phyloP scores from a whole-genome alignment of 2,113 vertebrate genomes.

The Tetrax tetrax region DNA sequence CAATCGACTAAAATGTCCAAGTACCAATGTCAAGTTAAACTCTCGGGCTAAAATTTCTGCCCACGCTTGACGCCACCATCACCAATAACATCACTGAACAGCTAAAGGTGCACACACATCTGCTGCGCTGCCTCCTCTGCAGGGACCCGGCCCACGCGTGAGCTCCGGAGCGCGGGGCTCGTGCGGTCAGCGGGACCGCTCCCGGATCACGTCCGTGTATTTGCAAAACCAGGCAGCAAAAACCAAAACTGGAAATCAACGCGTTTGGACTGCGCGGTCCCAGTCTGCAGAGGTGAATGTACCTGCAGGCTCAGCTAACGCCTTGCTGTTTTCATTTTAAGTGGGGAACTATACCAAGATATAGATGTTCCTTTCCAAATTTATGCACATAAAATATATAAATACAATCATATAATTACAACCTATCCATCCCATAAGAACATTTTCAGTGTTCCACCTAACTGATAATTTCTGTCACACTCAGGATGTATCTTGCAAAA shows the following conservation, averaged over 20 bases:
- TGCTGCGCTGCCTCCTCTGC: background rate
- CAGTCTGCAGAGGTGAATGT: background rate
- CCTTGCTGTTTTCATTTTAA: background rate
- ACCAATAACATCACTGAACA: background rate
- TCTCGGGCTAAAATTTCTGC: background rate
- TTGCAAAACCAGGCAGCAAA: background rate
- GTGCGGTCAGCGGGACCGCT: background rate
- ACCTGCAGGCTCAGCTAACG: background rate
- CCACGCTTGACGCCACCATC: fast-evolving
- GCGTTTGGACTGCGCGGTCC: background rate
- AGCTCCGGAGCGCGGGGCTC: fast-evolving
- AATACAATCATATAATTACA: background rate
- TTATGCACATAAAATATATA: background rate
- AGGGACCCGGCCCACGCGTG: background rate
- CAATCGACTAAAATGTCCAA: background rate
- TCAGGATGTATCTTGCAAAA: background rate
- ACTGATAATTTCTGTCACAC: background rate
- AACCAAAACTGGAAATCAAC: background rate
- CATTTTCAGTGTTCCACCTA: background rate
- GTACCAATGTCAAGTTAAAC: background rate
- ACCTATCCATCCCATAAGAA: background rate
- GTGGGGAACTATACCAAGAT: background rate
- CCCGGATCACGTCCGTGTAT: fast-evolving
- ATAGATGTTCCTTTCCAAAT: background rate
- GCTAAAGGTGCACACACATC: background rate